Conservation (phyloP, 2,888 invertebrate genomes). For the Andrena haemorrhoa region DNA sequence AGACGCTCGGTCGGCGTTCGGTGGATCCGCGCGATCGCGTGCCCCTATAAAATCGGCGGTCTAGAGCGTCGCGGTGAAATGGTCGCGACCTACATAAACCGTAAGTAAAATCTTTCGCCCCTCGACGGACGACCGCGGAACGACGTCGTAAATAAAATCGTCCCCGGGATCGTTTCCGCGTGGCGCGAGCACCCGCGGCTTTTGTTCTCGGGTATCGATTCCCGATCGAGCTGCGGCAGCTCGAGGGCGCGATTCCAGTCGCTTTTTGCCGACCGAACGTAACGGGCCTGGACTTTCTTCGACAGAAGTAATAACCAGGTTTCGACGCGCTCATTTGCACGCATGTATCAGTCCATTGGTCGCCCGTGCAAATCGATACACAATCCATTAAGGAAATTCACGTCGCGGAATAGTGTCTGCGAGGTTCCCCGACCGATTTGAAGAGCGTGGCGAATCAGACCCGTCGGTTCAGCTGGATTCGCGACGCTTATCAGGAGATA, state of each 20-base stretch:
- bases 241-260: not conserved
- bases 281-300: not conserved
- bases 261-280: not conserved
- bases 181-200: slow-evolving; percentile 16
- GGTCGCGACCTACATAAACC: slow-evolving; percentile 52
- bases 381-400: not conserved
- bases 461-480: not conserved
- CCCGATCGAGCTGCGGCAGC: slow-evolving; percentile 17
- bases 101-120: slow-evolving; percentile 37
- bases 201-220: slow-evolving; percentile 41
- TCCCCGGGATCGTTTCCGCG: slow-evolving; percentile 21
- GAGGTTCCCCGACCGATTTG: not conserved
- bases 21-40: not conserved
- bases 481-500: not conserved
- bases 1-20: not conserved
- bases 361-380: not conserved
- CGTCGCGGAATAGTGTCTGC: not conserved
- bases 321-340: not conserved
- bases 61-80: slow-evolving; percentile 30
- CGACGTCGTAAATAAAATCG: slow-evolving; percentile 56
- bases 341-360: no score
- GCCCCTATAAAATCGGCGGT: slow-evolving; percentile 28
- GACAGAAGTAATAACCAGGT: not conserved
- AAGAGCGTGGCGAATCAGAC: slow-evolving; percentile 10
- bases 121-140: slow-evolving; percentile 36